Conservation (phyloP, 2,797 vertebrate genomes). For the Diplodus sargus region DNA sequence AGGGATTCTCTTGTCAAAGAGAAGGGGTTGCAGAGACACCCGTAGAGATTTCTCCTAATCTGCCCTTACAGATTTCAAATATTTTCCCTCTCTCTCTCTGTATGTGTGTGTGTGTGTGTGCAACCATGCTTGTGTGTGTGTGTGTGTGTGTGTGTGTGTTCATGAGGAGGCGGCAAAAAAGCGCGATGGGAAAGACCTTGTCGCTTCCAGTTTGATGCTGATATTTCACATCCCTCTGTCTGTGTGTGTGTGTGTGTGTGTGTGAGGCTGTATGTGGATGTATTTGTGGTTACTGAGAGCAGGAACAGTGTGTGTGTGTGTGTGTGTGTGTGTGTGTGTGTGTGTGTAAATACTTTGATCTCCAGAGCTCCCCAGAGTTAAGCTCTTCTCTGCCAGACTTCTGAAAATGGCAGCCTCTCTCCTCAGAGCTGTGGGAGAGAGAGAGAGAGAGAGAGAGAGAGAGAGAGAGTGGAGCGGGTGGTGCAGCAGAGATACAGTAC, state of each 20-base stretch:
- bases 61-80: slow-evolving; percentile 50
- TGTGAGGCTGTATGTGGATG: background rate
- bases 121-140: background rate
- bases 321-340: slow-evolving; percentile 14
- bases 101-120: slow-evolving; percentile 10
- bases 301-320: slow-evolving; percentile 20
- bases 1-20: slow-evolving; percentile 49
- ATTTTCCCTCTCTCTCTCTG: slow-evolving; percentile 3
- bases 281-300: slow-evolving; percentile 16
- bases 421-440: slow-evolving; percentile 23
- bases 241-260: background rate
- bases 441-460: too few species aligned
- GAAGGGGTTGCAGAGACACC: slow-evolving; percentile 37
- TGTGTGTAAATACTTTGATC: slow-evolving; percentile 66
- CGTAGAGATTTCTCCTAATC: slow-evolving; percentile 53
- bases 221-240: slow-evolving; percentile 40
- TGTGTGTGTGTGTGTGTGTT: slow-evolving; percentile 15
- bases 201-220: slow-evolving; percentile 43
- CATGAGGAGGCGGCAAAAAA: slow-evolving; percentile 27
- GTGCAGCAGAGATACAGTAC: slow-evolving; percentile 23
- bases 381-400: slow-evolving; percentile 64
- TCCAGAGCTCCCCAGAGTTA: slow-evolving; percentile 62
- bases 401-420: slow-evolving; percentile 58
- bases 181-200: slow-evolving; percentile 46
- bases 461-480: slow-evolving; percentile 6